Evolutionary conservation across 2,113 vertebrate species (phyloP).

Genomic region (Hydrochoerus hydrochaeris): DNA sequence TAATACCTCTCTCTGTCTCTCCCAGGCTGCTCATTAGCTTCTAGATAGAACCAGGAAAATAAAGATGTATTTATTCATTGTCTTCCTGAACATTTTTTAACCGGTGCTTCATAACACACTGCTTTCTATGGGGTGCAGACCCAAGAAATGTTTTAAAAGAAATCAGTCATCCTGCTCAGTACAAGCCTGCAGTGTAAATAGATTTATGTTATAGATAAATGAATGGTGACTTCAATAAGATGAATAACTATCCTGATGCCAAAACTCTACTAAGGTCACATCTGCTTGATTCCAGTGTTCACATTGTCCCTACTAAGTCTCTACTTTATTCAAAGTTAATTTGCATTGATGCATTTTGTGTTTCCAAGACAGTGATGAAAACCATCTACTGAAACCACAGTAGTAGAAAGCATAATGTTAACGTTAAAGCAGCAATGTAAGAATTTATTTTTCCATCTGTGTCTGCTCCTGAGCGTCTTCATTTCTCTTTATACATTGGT

Average conservation of each 20-base stretch:
- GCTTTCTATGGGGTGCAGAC: neutral
- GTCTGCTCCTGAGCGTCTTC: neutral
- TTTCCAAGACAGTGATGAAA: neutral
- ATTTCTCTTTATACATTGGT: neutral
- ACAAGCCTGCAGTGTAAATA: neutral
- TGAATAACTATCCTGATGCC: neutral
- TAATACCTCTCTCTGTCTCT: neutral
- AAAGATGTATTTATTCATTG: neutral
- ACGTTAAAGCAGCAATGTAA: neutral
- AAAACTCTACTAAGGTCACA: neutral
- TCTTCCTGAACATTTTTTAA: neutral
- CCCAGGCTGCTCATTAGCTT: constrained; percentile 4
- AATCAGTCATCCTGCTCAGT: neutral
- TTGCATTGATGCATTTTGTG: neutral
- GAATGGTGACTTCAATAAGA: neutral
- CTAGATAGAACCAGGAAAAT: neutral
- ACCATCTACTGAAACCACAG: neutral
- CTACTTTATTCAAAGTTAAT: neutral
- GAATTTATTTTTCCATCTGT: neutral
- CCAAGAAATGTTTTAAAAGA: neutral
- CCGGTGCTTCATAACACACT: neutral
- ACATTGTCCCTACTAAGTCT: neutral
- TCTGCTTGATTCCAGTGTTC: neutral
- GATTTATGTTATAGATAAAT: neutral
- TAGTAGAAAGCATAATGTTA: neutral